Conservation (phyloP, 2,888 invertebrate species). For the Cordilura impudica region DNA sequence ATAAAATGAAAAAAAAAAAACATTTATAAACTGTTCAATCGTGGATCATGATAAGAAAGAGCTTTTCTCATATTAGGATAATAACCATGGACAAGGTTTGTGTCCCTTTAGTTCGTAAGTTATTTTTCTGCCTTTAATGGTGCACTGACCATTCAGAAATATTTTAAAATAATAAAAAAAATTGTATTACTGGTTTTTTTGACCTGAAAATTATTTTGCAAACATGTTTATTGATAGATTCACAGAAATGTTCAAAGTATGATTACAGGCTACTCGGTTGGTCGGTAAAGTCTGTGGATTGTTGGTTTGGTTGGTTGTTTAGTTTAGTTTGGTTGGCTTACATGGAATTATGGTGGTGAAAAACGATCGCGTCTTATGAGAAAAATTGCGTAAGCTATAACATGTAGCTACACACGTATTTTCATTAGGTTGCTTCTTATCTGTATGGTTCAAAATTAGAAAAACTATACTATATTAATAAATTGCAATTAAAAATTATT, state of each 20-base stretch:
- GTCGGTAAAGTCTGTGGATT: background rate
- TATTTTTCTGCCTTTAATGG: conserved; percentile 25
- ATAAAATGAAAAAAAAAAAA: conserved; percentile 2
- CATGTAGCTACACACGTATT: too few species aligned
- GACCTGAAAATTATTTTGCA: conserved; percentile 55
- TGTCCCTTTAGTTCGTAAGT: too few species aligned
- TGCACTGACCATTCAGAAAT: conserved; percentile 44
- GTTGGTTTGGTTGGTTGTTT: conserved; percentile 2
- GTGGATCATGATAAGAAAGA: conserved; percentile 35
- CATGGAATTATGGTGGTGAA: conserved; percentile 50
- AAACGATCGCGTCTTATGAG: conserved; percentile 44
- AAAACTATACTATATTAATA: too few species aligned
- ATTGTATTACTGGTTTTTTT: conserved; percentile 50
- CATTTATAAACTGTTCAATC: conserved; percentile 37
- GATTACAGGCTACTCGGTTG: conserved; percentile 18
- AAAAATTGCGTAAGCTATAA: conserved; percentile 67
- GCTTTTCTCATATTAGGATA: background rate
- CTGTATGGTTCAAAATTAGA: too few species aligned
- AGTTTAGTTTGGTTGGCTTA: background rate
- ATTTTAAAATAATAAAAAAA: conserved; percentile 7
- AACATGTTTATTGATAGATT: conserved; percentile 55
- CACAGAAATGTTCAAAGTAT: conserved; percentile 25
- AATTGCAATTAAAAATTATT: too few species aligned
- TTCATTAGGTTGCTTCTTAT: too few species aligned
- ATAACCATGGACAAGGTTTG: background rate